These are phyloP conservation scores for Nemoura dubitans DNA, from an alignment of 2,888 invertebrate species.

Conservation along the genomic window DNA sequence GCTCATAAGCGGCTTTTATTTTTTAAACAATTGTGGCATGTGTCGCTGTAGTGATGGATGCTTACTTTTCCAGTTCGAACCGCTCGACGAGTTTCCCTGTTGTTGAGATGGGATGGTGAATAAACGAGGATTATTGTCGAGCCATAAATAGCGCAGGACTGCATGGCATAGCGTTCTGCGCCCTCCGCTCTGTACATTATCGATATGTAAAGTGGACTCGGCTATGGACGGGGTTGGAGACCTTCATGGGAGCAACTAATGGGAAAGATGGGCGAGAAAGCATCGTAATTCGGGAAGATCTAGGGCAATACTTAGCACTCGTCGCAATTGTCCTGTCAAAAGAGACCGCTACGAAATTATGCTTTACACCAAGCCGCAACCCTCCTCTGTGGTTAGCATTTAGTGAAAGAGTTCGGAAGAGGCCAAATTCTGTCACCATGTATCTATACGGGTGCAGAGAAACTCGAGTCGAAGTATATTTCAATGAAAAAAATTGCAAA, in stretches of 20 bases:
- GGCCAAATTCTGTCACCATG: too few species aligned
- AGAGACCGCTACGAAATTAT: background rate
- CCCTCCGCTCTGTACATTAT: background rate
- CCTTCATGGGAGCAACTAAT: background rate
- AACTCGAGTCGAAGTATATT: too few species aligned
- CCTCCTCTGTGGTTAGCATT: background rate
- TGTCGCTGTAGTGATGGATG: background rate
- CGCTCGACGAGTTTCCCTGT: background rate
- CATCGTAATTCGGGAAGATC: background rate
- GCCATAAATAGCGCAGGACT: background rate
- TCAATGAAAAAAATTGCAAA: too few species aligned
- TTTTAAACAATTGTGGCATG: background rate
- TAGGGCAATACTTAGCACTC: slow-evolving; percentile 7
- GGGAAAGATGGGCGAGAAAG: background rate
- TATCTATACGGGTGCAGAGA: too few species aligned
- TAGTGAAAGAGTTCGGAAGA: background rate
- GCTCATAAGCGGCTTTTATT: too few species aligned
- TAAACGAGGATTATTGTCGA: background rate
- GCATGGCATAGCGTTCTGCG: background rate
- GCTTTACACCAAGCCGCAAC: background rate
- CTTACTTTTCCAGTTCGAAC: background rate
- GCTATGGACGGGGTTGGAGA: background rate
- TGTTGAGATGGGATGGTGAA: background rate
- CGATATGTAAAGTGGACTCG: background rate
- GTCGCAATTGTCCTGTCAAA: background rate